Evolutionary conservation across 2,888 invertebrate species (phyloP).

Genomic region (Andricus curvator): DNA sequence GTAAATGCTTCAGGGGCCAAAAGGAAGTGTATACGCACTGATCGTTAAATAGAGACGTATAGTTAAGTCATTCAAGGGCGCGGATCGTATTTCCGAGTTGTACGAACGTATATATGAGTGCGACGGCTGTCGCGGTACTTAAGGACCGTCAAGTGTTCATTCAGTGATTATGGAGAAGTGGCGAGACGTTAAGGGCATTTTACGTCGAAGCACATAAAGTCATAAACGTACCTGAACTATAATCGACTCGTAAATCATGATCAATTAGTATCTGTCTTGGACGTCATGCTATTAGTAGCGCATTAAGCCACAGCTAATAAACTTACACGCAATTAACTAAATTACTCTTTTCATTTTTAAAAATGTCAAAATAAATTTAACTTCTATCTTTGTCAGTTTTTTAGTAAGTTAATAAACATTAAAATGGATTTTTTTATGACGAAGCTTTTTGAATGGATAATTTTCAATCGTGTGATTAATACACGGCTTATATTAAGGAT

Average conservation of each 20-base stretch:
- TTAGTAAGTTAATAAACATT: no score
- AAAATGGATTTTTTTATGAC: no score
- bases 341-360: not conserved
- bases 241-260: constrained; percentile 28
- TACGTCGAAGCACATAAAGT: constrained; percentile 26
- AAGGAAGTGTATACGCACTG: constrained; percentile 16
- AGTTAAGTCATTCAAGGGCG: constrained; percentile 2
- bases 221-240: constrained; percentile 31
- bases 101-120: not conserved
- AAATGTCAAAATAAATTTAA: no score
- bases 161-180: constrained; percentile 8
- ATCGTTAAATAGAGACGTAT: not conserved
- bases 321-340: not conserved
- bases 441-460: no score
- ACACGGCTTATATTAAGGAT: no score
- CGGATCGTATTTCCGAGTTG: constrained; percentile 14
- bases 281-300: not conserved
- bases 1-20: not conserved
- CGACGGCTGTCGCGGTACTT: constrained; percentile 9
- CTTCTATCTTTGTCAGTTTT: no score
- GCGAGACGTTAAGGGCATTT: not conserved
- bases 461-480: no score
- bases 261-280: constrained; percentile 15
- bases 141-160: constrained; percentile 16
- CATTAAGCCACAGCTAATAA: not conserved